These are phyloP conservation scores for Tachina grossa DNA, from an alignment of 2,888 invertebrate species.

Conservation along the genomic window DNA sequence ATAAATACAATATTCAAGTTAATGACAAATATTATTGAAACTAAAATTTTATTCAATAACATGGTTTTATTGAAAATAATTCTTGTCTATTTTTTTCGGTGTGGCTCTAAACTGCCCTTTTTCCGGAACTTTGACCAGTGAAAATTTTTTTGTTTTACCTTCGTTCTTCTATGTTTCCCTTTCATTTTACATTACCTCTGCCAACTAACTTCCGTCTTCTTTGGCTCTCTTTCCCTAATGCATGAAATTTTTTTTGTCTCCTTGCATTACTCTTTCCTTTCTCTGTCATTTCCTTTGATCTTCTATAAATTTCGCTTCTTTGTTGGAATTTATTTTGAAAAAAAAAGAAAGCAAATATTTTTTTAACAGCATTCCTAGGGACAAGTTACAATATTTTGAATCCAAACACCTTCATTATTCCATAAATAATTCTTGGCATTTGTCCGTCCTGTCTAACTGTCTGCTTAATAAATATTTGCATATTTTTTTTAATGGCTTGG, in stretches of 20 bases:
- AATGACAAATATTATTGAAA: too few species aligned
- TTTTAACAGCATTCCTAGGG: conserved; percentile 12
- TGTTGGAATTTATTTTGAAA: conserved; percentile 17
- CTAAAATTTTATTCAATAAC: too few species aligned
- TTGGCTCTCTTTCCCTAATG: background rate
- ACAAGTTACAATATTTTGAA: conserved; percentile 11
- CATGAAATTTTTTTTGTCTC: background rate
- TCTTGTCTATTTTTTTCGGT: too few species aligned
- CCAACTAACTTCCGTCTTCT: background rate
- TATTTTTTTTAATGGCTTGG: conserved; percentile 10
- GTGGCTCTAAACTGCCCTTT: too few species aligned
- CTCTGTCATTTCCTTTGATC: conserved; percentile 37
- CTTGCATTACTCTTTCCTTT: background rate
- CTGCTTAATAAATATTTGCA: conserved; percentile 15
- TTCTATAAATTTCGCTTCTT: background rate
- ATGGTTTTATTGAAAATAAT: too few species aligned
- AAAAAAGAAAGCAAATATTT: background rate
- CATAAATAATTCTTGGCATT: background rate
- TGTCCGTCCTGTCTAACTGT: conserved; percentile 14
- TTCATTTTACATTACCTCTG: conserved; percentile 11
- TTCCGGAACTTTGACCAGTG: background rate
- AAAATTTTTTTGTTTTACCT: background rate
- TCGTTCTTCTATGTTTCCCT: background rate
- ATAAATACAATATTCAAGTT: too few species aligned
- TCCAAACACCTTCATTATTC: background rate